Base-by-base conservation (phyloP, 2,113 vertebrate genomes). In the Apteryx mantelli region DNA sequence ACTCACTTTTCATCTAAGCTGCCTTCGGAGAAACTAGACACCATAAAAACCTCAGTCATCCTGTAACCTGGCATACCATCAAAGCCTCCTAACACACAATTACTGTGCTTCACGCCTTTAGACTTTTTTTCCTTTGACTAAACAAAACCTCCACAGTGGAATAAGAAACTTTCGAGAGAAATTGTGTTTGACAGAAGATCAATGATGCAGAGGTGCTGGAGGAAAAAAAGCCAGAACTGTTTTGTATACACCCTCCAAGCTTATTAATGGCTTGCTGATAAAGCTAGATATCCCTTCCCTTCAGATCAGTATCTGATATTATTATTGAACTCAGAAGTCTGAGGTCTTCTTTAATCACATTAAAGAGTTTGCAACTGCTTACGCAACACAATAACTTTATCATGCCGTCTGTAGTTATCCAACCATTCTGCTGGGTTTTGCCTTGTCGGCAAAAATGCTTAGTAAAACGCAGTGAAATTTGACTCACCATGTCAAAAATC, bases 141-240 rank as follows among this genome's bases (percentile, higher is more conserved):
- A 97, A 96, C 91, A 97, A 93, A 97, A 91, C 18, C 63, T 74
- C 83, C 93, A 93, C 93, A 97, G 97, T 64, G 65, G 91, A 94
- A 53, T 92, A 95, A 93, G 88, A 95, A 97, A 95, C 91, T 95
- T 95, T 92, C 85, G 91, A 89, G 87, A 97, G 93, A 94, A 96
- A 96, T 46, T 76, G 61, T 88, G 65, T 86, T 94, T 95, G 94
- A 97, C 91, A 95, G 95, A 95, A 95, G 95, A 97, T 96, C 95
- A 97, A 96, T 92, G 94, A 75, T 88, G 86, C 91, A 65, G 66
- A 95, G 88, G 70, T 86, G 91, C 85, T 74, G 81, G n/a, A 93
- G 70, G 81, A 88, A 71, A 73, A 82, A 95, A 95, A 95, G 93
- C 78, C 79, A 95, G 60, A 0, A 0, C 80, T 96, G 89, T 92